These are phyloP conservation scores for Micromussa lordhowensis DNA, from an alignment of 92 coral and sea anemone species.

Conservation along the genomic window DNA sequence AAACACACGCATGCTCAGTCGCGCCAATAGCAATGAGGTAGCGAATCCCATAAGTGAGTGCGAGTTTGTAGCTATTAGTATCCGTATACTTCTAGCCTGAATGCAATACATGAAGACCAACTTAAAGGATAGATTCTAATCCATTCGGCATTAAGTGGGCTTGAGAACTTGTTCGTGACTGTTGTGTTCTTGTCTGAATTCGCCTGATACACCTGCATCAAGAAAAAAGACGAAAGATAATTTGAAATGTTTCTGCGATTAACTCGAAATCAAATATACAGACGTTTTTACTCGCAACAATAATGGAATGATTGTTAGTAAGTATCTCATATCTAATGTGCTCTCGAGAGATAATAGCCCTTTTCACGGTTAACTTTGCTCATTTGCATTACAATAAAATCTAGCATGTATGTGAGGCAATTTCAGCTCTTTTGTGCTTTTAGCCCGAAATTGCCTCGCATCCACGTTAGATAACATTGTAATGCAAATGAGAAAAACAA, in stretches of 20 bases:
- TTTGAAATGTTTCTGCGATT: too few species aligned
- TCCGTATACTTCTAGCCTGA: slow-evolving; percentile 38
- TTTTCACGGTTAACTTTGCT: too few species aligned
- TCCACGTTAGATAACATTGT: too few species aligned
- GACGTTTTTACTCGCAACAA: not conserved
- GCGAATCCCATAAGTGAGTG: not conserved
- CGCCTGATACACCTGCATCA: not conserved
- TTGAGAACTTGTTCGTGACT: not conserved
- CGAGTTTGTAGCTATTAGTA: not conserved
- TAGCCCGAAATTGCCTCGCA: too few species aligned
- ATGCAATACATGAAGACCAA: slow-evolving; percentile 29
- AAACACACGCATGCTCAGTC: not conserved
- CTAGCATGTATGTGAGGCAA: too few species aligned
- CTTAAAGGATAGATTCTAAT: not conserved
- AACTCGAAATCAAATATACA: not conserved
- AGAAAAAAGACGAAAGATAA: not conserved
- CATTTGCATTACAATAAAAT: too few species aligned
- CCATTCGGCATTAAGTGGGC: not conserved
- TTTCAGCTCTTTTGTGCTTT: too few species aligned
- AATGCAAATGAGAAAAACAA: too few species aligned
- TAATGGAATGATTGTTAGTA: too few species aligned
- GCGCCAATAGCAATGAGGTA: not conserved
- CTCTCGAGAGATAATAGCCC: too few species aligned
- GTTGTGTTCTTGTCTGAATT: slow-evolving; percentile 29
- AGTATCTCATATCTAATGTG: too few species aligned